Percentiles rank a stretch among this genome's conserved stretches.
phyloP scores from a whole-genome alignment of 2,888 invertebrate species.

The Sisyra nigra region DNA sequence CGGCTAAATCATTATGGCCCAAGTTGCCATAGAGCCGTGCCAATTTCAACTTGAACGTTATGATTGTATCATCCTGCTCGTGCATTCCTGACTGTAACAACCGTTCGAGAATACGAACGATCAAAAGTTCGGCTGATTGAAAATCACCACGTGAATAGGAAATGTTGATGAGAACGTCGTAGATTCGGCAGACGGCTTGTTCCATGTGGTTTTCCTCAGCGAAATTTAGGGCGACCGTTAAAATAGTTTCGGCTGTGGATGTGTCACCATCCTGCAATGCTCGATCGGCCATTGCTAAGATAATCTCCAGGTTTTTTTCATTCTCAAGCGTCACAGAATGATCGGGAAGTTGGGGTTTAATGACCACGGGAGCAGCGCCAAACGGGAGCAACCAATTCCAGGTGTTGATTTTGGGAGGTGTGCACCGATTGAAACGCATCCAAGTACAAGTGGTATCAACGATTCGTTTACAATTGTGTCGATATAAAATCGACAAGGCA shows the following conservation, averaged over 20 bases:
- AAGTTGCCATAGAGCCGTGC: slow-evolving; percentile 26
- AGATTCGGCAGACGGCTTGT: neutral
- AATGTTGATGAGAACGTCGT: slow-evolving; percentile 1
- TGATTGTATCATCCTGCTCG: slow-evolving; percentile 24
- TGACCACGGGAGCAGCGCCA: no score
- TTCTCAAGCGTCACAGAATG: neutral
- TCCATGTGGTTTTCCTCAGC: slow-evolving; percentile 2
- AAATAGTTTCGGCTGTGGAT: slow-evolving; percentile 1
- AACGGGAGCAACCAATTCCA: no score
- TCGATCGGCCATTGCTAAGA: slow-evolving; percentile 1
- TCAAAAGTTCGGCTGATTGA: slow-evolving; percentile 23
- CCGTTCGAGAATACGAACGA: slow-evolving; percentile 21
- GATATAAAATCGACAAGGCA: no score
- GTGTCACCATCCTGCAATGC: neutral
- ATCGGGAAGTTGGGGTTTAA: no score
- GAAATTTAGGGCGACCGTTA: neutral
- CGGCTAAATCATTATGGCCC: slow-evolving; percentile 23
- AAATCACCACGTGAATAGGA: slow-evolving; percentile 17
- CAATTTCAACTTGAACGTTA: slow-evolving; percentile 28
- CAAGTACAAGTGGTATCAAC: no score
- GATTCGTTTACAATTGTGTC: no score
- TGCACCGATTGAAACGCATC: no score
- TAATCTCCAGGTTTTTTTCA: neutral
- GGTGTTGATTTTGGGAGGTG: no score
- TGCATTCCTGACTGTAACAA: slow-evolving; percentile 22